A percentile compares a stretch with the other conserved stretches of the same genome.
Evolutionary conservation across 2,797 vertebrate species (phyloP).

Genomic region (Rousettus madagascariensis): DNA sequence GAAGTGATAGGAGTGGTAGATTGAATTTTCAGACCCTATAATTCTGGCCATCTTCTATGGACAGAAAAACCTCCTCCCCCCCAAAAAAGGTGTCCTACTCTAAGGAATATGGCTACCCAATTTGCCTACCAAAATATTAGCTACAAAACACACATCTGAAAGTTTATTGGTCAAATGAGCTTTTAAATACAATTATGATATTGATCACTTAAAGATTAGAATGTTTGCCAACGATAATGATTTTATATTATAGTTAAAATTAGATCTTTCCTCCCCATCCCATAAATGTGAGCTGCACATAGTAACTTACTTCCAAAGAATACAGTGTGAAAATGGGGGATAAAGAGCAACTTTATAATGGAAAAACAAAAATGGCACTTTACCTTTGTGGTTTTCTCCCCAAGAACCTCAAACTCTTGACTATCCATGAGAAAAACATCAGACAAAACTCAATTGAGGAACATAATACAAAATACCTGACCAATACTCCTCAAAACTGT

Average conservation of each 20-base stretch:
- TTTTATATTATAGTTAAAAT: slow-evolving; percentile 24
- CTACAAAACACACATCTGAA: neutral
- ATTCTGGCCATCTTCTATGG: neutral
- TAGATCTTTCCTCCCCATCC: neutral
- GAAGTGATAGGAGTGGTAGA: neutral
- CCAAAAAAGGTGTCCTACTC: neutral
- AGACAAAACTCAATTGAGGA: neutral
- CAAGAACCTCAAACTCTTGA: neutral
- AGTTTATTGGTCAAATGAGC: neutral
- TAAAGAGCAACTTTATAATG: neutral
- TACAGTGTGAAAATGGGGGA: neutral
- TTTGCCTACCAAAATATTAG: neutral
- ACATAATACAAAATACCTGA: neutral
- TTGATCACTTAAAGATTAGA: neutral
- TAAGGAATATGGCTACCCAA: neutral
- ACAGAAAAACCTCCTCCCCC: neutral
- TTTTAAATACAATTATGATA: neutral
- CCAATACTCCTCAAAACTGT: neutral
- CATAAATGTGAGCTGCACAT: neutral
- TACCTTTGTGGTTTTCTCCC: neutral
- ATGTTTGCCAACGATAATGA: neutral
- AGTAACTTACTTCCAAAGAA: neutral
- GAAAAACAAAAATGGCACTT: slow-evolving; percentile 11
- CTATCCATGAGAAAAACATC: neutral
- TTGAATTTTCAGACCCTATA: neutral